Percentiles rank a stretch among this genome's conserved stretches.
These are phyloP conservation scores for Caenorhabditis sulstoni DNA, from an alignment of 2,888 invertebrate species.

Conservation along the genomic window DNA sequence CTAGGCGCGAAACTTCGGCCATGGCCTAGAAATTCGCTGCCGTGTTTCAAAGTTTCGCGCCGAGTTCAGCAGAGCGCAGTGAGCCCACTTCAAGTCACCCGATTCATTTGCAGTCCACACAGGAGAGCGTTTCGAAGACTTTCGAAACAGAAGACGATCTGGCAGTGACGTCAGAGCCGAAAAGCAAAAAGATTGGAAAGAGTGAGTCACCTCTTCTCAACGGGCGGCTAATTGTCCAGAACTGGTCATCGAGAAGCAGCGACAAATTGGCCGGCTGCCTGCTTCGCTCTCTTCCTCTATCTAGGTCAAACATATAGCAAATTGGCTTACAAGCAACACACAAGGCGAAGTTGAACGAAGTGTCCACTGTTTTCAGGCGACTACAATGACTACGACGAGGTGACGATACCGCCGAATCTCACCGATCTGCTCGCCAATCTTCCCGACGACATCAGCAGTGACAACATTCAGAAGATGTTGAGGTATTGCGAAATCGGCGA, in stretches of 20 bases:
- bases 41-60: no score
- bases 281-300: conserved; percentile 28
- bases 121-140: conserved; percentile 73
- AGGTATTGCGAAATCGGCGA: conserved; percentile 54
- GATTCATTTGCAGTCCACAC: conserved; percentile 60
- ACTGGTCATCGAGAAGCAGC: conserved; percentile 39
- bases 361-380: conserved; percentile 62
- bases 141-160: conserved; percentile 79
- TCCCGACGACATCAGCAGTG: conserved; percentile 76
- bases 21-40: no score
- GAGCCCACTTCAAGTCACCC: no score
- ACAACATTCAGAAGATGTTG: conserved; percentile 78
- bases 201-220: conserved; percentile 21
- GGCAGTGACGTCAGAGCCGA: conserved; percentile 47
- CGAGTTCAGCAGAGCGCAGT: no score
- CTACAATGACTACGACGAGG: conserved; percentile 78
- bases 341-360: conserved; percentile 7
- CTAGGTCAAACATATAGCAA: conserved; percentile 59
- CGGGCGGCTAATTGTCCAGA: conserved; percentile 41
- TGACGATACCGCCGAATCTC: conserved; percentile 79
- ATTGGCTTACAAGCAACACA: conserved; percentile 37
- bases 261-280: conserved; percentile 36
- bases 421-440: conserved; percentile 78
- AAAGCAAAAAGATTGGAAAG: conserved; percentile 56
- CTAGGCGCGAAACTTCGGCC: no score